Evolutionary conservation across 1,140 invertebrate species (phyloP).

Genomic region (Ectropis grisescens): DNA sequence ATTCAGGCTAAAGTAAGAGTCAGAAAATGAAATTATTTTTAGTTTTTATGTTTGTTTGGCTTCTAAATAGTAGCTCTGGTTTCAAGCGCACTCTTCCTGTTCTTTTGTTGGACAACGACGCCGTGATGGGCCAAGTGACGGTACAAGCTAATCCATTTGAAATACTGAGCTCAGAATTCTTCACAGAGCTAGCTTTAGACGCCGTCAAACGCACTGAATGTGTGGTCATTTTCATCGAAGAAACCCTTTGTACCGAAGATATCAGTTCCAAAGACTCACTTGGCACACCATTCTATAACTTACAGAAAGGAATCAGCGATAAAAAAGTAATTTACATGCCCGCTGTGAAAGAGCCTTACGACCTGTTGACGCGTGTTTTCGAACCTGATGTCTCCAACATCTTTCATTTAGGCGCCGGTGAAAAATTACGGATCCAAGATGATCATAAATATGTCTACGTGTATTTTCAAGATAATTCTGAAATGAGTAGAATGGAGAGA

Average conservation of each 20-base stretch:
- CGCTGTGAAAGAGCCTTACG: conserved; percentile 25
- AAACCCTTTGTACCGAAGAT: conserved; percentile 34
- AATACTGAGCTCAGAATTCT: too few species aligned
- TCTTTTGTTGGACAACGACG: too few species aligned
- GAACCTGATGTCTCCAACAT: conserved; percentile 18
- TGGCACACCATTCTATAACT: conserved; percentile 28
- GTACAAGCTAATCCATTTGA: too few species aligned
- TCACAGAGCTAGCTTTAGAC: too few species aligned
- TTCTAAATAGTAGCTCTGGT: too few species aligned
- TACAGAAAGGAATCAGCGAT: conserved; percentile 18
- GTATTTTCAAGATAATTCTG: conserved; percentile 29
- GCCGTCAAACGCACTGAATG: conserved; percentile 22
- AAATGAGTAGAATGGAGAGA: conserved; percentile 18
- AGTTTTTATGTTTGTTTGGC: too few species aligned
- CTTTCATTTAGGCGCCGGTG: conserved; percentile 20
- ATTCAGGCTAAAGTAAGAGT: too few species aligned
- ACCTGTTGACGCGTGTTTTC: conserved; percentile 24
- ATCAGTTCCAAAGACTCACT: conserved; percentile 25
- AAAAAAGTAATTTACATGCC: conserved; percentile 32
- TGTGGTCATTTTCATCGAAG: conserved; percentile 38
- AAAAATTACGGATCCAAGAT: conserved; percentile 25
- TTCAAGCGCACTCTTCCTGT: too few species aligned
- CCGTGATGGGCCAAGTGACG: too few species aligned
- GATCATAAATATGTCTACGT: conserved; percentile 32
- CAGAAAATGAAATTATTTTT: too few species aligned